Evolutionary conservation across 2,113 vertebrate genomes (phyloP).

Genomic region (Apodemus sylvaticus): DNA sequence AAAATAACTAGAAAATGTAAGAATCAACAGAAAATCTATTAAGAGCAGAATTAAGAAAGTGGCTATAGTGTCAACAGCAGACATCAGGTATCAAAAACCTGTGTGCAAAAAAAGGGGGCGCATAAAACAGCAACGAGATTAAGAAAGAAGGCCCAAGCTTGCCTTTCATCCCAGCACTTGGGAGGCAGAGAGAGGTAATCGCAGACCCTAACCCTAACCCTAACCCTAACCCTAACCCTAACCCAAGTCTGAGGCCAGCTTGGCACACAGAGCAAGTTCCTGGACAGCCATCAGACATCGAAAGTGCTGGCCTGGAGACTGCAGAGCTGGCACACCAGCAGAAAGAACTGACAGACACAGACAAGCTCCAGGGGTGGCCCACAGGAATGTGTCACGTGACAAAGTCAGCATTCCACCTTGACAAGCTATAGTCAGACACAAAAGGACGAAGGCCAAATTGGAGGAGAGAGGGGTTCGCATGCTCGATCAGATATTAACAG

Average conservation of each 20-base stretch:
- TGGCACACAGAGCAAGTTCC: too few relatives aligned
- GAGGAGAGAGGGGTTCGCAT: background rate
- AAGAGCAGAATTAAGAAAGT: background rate
- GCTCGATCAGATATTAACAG: background rate
- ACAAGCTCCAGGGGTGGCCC: too few relatives aligned
- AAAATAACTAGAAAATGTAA: background rate
- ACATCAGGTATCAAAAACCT: background rate
- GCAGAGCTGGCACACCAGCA: background rate
- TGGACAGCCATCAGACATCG: background rate
- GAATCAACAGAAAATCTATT: slow-evolving; percentile 21
- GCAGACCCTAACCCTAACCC: too few relatives aligned
- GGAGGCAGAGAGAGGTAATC: too few relatives aligned
- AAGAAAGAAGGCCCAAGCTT: background rate
- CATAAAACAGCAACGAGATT: background rate
- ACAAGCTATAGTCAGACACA: background rate
- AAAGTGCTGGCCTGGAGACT: background rate
- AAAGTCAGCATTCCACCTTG: background rate
- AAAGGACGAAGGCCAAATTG: background rate
- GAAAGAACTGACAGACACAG: background rate
- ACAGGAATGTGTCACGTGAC: background rate
- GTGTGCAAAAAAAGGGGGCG: background rate
- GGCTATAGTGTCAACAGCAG: background rate
- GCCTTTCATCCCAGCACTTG: too few relatives aligned
- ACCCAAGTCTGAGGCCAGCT: too few relatives aligned
- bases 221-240: too few relatives aligned